A percentile compares a stretch with the other conserved stretches of the same genome.
phyloP scores from a whole-genome alignment of 2,888 invertebrate species.

The Caenorhabditis sp. region DNA sequence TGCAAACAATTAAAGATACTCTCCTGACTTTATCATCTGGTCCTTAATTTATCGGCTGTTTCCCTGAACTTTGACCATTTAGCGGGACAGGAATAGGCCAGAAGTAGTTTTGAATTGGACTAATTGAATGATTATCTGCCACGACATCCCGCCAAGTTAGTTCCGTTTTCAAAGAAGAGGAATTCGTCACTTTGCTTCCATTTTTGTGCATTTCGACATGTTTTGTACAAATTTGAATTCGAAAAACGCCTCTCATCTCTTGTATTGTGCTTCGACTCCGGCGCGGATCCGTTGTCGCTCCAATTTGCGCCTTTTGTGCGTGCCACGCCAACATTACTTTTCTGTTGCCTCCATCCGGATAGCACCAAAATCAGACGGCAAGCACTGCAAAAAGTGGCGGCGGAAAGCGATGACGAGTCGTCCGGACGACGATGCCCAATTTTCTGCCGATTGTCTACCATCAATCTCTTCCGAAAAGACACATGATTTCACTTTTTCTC shows the following conservation, averaged over 20 bases:
- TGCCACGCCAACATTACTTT: slow-evolving; percentile 57
- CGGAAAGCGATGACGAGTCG: slow-evolving; percentile 53
- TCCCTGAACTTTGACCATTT: slow-evolving; percentile 10
- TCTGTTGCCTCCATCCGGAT: slow-evolving; percentile 37
- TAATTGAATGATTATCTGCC: slow-evolving; percentile 4
- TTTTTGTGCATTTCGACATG: slow-evolving; percentile 20
- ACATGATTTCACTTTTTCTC: slow-evolving; percentile 49
- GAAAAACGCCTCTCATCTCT: slow-evolving; percentile 20
- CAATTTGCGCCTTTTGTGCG: slow-evolving; percentile 64
- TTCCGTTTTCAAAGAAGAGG: slow-evolving; percentile 24
- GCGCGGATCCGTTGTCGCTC: slow-evolving; percentile 18
- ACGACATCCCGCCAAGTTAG: slow-evolving; percentile 14
- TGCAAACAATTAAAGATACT: background rate
- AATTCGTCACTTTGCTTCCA: slow-evolving; percentile 35
- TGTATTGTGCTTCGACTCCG: slow-evolving; percentile 16
- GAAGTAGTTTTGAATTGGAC: slow-evolving; percentile 26
- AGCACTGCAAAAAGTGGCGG: slow-evolving; percentile 15
- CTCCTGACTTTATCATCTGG: background rate
- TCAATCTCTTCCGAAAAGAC: slow-evolving; percentile 46
- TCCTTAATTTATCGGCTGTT: background rate
- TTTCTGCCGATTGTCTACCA: slow-evolving; percentile 55
- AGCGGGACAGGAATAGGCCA: background rate
- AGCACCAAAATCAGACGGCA: slow-evolving; percentile 36
- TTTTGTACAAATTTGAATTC: slow-evolving; percentile 40
- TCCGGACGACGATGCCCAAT: slow-evolving; percentile 33